Evolutionary conservation across 2,113 vertebrate species (phyloP), one percentile per base, ranked within the genome.

Genomic region (Sinocyclocheilus anshuiensis): DNA sequence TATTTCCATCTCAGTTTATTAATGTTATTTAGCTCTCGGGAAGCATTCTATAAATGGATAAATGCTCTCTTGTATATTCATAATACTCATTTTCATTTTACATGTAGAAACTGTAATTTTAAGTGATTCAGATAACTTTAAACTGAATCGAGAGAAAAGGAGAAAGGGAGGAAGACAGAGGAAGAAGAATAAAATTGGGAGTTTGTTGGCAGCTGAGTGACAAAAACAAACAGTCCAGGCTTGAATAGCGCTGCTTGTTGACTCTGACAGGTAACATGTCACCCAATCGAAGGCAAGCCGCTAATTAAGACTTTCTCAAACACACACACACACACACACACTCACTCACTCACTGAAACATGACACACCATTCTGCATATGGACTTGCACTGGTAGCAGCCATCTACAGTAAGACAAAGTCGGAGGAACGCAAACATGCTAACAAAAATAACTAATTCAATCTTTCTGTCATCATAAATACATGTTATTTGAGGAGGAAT

Each of bases 201-300:
- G 50, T 33, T 83, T 65, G 72, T 63, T 83, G 86, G 65, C 65
- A 36, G 16, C 57, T 84, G 86, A 89, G 84, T 89, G 86, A 87
- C 80, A 86, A 57, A 74, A 77, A 84, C 82, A 84, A 87, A 83
- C 79, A 79, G 83, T 75, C 75, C 76, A 81, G 57, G 84, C 63
- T 71, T 83, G 75, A 77, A 77, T 63, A 83, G 61, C 53, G 26
- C 13, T 53, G 29, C 33, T 65, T 86, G 86, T 83, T 50, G 84
- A 81, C 71, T 71, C 72, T 88, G 88, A 90, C 88, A 90, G 88
- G 77, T 89, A 87, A 75, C 84, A 87, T 90, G 89, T 89, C 89
- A 88, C 84, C 87, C 78, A 84, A 77, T 85, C 77, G 81, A 75
- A 87, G 81, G 82, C 74, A 87, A 79, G 65, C 81, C 59, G 57